phyloP scores from a whole-genome alignment of 2,797 vertebrate species.

The Spinus olivaceus region DNA sequence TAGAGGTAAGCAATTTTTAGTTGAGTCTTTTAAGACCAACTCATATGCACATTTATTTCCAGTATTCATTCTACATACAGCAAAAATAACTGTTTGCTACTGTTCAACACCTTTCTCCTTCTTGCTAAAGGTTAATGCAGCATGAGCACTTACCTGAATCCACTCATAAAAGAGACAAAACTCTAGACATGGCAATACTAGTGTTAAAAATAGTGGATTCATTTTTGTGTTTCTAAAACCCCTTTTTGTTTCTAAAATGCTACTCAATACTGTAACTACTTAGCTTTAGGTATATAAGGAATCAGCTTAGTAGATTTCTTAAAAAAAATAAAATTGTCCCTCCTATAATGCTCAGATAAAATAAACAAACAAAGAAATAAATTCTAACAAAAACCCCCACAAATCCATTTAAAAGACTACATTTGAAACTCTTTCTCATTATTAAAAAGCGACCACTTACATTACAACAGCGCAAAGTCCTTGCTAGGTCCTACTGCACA shows the following conservation, averaged over 20 bases:
- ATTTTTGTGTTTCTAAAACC: not conserved
- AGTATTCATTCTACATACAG: not conserved
- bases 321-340: rapidly evolving
- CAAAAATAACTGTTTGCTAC: not conserved
- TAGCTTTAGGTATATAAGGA: not conserved
- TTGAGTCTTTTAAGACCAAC: not conserved
- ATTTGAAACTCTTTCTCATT: not conserved
- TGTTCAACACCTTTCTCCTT: not conserved
- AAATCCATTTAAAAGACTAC: not conserved
- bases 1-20: not conserved
- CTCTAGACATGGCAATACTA: not conserved
- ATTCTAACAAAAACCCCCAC: rapidly evolving
- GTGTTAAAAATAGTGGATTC: not conserved
- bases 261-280: not conserved
- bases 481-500: not conserved
- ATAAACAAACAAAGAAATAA: not conserved
- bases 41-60: not conserved
- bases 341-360: not conserved
- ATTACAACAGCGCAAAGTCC: not conserved
- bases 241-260: not conserved
- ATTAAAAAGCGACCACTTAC: not conserved
- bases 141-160: not conserved
- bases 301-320: not conserved
- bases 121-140: not conserved
- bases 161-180: not conserved